Base-by-base conservation (phyloP, 1,140 invertebrate species). In the Trypoxylus dichotomus region DNA sequence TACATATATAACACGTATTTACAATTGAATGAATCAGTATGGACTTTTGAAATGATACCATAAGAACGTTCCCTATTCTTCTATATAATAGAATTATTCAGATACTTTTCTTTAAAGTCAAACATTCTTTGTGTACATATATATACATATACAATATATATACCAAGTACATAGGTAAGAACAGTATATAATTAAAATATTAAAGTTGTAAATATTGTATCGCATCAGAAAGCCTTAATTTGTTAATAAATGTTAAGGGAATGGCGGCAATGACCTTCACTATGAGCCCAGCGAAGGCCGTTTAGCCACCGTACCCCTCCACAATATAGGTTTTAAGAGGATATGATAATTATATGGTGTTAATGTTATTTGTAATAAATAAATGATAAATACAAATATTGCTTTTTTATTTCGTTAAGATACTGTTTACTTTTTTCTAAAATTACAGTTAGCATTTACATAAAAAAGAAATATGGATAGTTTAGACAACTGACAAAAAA, bases 291-390 rank as follows among this genome's bases (percentile, higher is more conserved):
- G 27, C 19, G 60, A 68, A 68, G 3, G 60, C 24, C 60, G 60
- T 68, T 68, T 24, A 68, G 60, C 60, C 24, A 68, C 27, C 27
- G 19, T 24, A 24, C 19, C 13, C 19, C 60, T 24, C 11, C 21
- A 68, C 15, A 7, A 68, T 24, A 60, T 68, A 68, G 60, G 24
- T 29, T 68, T 19, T 68, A 68, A 68, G 60, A 21, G 13, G 8
- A 68, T 68, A 68, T 68, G 60, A 68, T 68, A 25, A 68, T 68
- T 68, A 21, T 68, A 68, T 68, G 60, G 60, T 68, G 60, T 68
- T 68, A 68, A 68, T 68, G 60, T 68, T 68, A 68, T 68, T 68
- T 68, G 27, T 68, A 68, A 54, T 54, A 27, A 68, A 68, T 68
- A 68, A 21, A 68, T 21, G 8, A 68, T 68, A 68, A 68, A 68